These are phyloP conservation scores for Escarpia spicata DNA, from an alignment of 2,888 invertebrate species.

Conservation along the genomic window DNA sequence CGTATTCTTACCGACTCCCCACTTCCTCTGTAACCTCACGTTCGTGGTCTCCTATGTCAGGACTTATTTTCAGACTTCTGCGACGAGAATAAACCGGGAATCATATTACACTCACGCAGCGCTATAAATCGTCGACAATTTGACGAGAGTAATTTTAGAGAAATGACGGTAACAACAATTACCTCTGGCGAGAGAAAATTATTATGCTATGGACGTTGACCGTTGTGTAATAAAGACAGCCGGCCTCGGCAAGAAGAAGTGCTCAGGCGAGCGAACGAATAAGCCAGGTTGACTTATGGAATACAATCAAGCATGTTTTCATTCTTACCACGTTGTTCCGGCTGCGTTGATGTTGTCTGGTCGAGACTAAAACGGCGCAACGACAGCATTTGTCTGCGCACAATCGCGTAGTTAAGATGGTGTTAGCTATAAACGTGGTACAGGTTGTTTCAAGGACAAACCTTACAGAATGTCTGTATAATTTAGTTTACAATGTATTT, in stretches of 20 bases:
- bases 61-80: background rate
- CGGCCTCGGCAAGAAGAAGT: background rate
- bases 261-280: background rate
- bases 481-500: too few relatives aligned
- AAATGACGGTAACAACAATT: background rate
- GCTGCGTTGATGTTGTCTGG: background rate
- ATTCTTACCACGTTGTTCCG: background rate
- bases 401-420: background rate
- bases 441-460: too few relatives aligned
- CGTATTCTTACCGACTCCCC: too few relatives aligned
- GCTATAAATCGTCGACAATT: background rate
- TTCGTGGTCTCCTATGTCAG: background rate
- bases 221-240: background rate
- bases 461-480: too few relatives aligned
- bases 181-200: background rate
- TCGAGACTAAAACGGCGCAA: background rate
- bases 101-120: background rate
- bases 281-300: background rate
- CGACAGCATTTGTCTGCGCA: background rate
- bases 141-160: constrained; percentile 7
- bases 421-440: background rate
- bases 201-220: background rate
- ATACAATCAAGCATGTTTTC: background rate
- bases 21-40: background rate
- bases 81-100: background rate